phyloP scores from a whole-genome alignment of 2,888 invertebrate genomes.

The Imbricaverruca yamaguchii region DNA sequence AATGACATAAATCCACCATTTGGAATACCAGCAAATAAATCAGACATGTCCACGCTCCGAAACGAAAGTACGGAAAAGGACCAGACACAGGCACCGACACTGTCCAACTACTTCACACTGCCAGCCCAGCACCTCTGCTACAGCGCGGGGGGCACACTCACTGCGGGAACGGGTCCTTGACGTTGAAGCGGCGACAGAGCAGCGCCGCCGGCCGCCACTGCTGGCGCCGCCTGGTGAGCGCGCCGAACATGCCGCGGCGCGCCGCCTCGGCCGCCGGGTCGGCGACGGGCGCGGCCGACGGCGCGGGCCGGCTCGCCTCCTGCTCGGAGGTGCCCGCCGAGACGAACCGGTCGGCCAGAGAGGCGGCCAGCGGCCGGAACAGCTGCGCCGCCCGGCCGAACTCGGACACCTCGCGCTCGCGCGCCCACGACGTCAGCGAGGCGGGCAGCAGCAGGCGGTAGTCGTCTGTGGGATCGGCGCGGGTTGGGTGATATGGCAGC shows the following conservation, averaged over 20 bases:
- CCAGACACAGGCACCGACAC: no score
- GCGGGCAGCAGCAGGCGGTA: slow-evolving; percentile 40
- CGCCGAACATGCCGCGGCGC: slow-evolving; percentile 65
- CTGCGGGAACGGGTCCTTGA: slow-evolving; percentile 73
- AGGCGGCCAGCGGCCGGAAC: slow-evolving; percentile 53
- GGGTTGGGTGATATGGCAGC: no score
- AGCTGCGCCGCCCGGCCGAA: slow-evolving; percentile 68
- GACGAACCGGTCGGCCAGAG: slow-evolving; percentile 55
- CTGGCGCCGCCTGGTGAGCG: slow-evolving; percentile 56
- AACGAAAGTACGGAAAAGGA: no score
- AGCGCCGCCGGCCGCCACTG: slow-evolving; percentile 77
- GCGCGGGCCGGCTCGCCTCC: background rate
- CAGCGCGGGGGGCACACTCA: slow-evolving; percentile 38
- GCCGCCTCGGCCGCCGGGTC: slow-evolving; percentile 55
- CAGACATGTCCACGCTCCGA: no score
- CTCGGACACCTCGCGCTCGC: slow-evolving; percentile 66
- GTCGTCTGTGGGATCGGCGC: slow-evolving; percentile 36
- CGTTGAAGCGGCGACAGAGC: slow-evolving; percentile 82
- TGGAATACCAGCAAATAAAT: no score
- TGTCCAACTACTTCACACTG: no score
- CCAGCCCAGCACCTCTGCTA: no score
- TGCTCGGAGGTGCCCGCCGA: slow-evolving; percentile 44
- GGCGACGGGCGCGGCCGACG: background rate
- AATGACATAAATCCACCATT: no score
- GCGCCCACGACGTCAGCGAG: slow-evolving; percentile 70